Conservation (phyloP, 1,140 invertebrate species). For the Anoplolepis gracilipes region DNA sequence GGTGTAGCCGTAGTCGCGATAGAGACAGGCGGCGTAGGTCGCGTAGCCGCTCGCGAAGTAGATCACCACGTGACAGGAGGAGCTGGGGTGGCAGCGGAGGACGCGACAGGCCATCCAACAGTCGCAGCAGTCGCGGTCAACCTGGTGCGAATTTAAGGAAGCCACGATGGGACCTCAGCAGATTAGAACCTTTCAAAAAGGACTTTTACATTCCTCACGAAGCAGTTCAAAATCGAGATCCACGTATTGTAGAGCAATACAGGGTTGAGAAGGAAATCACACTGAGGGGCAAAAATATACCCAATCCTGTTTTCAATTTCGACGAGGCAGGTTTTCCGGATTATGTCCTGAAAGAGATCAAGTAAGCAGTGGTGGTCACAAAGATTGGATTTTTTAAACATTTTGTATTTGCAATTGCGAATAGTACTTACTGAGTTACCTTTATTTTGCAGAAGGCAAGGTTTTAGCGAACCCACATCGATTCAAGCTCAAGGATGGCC, state of each 20-base stretch:
- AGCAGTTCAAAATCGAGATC: constrained; percentile 89
- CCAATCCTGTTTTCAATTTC: constrained; percentile 93
- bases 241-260: constrained; percentile 91
- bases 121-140: constrained; percentile 87
- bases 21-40: constrained; percentile 82
- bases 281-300: constrained; percentile 91
- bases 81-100: constrained; percentile 83
- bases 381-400: not conserved
- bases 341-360: constrained; percentile 91
- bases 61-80: constrained; percentile 82
- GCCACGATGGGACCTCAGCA: constrained; percentile 92
- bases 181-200: constrained; percentile 95
- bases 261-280: constrained; percentile 93
- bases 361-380: constrained; percentile 73
- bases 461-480: constrained; percentile 94
- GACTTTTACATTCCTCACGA: constrained; percentile 95
- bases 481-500: constrained; percentile 98
- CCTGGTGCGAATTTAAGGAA: constrained; percentile 92
- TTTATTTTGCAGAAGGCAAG: constrained; percentile 88
- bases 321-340: constrained; percentile 94
- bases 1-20: constrained; percentile 81
- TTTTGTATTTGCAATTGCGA: not conserved
- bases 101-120: constrained; percentile 85
- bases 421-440: not conserved
- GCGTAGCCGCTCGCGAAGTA: constrained; percentile 81